Evolutionary conservation across 2,888 invertebrate genomes (phyloP).

Genomic region (Catocala nupta): DNA sequence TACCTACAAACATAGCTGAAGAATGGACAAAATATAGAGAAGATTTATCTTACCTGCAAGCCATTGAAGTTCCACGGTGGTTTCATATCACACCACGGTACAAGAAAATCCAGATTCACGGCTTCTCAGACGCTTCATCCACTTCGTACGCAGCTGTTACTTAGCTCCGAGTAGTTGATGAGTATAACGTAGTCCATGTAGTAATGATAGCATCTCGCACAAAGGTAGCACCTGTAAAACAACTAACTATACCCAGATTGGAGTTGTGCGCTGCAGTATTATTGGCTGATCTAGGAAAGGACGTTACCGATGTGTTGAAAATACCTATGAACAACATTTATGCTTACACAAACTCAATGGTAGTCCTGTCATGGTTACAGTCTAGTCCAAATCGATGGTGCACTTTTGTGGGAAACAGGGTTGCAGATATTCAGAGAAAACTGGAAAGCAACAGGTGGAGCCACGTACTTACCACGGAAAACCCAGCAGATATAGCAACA

Average conservation of each 20-base stretch:
- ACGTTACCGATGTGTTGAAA: neutral
- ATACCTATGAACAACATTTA: neutral
- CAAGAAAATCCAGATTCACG: too few species aligned
- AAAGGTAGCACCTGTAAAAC: slow-evolving; percentile 3
- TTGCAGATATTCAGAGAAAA: neutral
- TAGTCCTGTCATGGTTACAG: neutral
- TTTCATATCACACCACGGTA: too few species aligned
- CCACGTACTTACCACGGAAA: neutral
- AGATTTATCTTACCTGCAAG: too few species aligned
- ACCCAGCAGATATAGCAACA: slow-evolving; percentile 1
- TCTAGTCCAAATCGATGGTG: neutral
- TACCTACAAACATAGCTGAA: neutral
- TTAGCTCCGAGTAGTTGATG: too few species aligned
- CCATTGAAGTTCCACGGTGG: too few species aligned
- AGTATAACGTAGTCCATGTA: too few species aligned
- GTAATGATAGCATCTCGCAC: neutral
- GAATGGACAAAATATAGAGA: neutral
- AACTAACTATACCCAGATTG: neutral
- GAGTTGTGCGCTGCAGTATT: neutral
- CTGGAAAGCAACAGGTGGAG: neutral
- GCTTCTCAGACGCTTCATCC: too few species aligned
- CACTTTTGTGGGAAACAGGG: neutral
- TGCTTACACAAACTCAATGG: neutral
- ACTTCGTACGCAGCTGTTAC: too few species aligned
- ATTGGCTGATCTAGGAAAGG: neutral